phyloP scores from a whole-genome alignment of 2,113 vertebrate genomes.

The Chloropsis cyanopogon region DNA sequence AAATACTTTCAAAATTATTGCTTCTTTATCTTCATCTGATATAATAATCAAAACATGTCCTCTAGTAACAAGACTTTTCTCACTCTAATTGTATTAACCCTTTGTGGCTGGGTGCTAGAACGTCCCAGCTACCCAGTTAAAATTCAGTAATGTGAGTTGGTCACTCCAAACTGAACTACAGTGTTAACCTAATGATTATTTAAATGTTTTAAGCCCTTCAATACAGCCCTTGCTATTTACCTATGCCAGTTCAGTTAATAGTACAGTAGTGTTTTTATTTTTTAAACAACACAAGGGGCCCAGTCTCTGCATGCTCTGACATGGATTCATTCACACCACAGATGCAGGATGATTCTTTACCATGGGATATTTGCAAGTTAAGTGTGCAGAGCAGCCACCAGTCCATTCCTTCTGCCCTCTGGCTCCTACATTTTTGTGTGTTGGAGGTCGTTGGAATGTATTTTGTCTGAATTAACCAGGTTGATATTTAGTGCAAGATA shows the following conservation, averaged over 20 bases:
- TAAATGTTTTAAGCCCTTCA: neutral
- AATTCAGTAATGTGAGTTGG: neutral
- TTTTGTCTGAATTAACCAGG: slow-evolving; percentile 52
- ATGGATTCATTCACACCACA: neutral
- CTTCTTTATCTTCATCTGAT: slow-evolving; percentile 74
- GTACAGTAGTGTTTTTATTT: neutral
- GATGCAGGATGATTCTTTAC: neutral
- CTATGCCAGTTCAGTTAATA: neutral
- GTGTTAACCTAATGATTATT: neutral
- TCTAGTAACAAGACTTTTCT: slow-evolving; percentile 68
- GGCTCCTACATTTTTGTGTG: neutral
- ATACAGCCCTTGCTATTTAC: neutral
- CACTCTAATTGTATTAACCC: slow-evolving; percentile 69
- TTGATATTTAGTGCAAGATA: slow-evolving; percentile 53
- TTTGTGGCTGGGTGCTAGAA: slow-evolving; percentile 30
- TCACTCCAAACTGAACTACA: neutral
- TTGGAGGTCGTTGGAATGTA: neutral
- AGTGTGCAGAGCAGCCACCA: neutral
- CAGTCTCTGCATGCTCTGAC: neutral
- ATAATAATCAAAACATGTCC: slow-evolving; percentile 76
- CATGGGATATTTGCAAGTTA: neutral
- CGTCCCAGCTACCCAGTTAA: neutral
- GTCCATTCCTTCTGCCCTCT: neutral
- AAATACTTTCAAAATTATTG: slow-evolving; percentile 68
- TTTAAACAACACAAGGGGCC: neutral